These are phyloP conservation scores for Pseudonaja textilis DNA, from an alignment of 2,113 vertebrate genomes.

Conservation along the genomic window DNA sequence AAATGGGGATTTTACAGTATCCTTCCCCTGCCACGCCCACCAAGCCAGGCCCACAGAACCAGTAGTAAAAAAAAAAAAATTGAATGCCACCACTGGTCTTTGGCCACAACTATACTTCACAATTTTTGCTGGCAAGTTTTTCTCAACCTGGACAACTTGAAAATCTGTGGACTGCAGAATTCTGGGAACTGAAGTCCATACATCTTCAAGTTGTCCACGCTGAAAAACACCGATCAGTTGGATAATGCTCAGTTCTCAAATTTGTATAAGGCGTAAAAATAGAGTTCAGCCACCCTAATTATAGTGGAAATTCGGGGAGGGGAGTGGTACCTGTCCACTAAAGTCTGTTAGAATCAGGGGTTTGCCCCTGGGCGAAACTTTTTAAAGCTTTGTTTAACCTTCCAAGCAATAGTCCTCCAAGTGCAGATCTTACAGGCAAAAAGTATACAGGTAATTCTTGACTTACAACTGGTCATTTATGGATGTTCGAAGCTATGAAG, in stretches of 20 bases:
- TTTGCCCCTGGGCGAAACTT: not conserved
- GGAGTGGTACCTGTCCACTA: not conserved
- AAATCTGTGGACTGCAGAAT: not conserved
- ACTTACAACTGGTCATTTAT: not conserved
- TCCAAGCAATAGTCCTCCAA: not conserved
- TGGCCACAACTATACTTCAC: conserved; percentile 13
- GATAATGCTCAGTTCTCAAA: not conserved
- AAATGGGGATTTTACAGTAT: too few relatives aligned
- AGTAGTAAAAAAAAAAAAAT: too few relatives aligned
- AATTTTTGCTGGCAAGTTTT: conserved; percentile 40
- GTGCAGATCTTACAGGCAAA: not conserved
- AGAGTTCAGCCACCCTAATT: not conserved
- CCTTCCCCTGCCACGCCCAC: too few relatives aligned
- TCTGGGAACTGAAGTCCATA: not conserved
- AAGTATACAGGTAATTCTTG: not conserved
- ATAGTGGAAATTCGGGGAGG: not conserved
- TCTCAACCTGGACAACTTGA: not conserved
- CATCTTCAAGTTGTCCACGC: not conserved
- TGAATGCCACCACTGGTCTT: not conserved
- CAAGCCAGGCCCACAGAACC: too few relatives aligned
- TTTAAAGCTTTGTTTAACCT: not conserved
- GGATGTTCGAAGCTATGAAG: not conserved
- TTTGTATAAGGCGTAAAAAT: not conserved
- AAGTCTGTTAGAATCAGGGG: not conserved
- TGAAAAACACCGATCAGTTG: not conserved